Evolutionary conservation across 1,140 invertebrate species (phyloP), one percentile per base, ranked within the genome.

Genomic region (Steinernema khuongi): DNA sequence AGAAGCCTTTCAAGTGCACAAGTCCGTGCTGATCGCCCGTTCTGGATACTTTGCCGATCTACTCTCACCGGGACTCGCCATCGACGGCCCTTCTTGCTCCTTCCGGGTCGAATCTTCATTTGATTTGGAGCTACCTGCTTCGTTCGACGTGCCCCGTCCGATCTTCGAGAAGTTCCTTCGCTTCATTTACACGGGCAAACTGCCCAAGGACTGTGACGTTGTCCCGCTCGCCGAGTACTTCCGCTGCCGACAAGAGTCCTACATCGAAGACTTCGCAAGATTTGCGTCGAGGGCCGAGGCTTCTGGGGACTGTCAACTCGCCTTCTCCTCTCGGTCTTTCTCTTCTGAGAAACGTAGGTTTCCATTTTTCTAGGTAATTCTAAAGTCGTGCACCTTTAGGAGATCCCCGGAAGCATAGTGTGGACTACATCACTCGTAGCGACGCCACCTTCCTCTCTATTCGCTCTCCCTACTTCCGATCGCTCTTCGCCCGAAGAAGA

Each of bases 401-500:
- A 14, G 4, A 11, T 22, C 22, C 50, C 14, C 4, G 14, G 50
- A 14, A 26, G 50, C 14, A 60, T 14, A 17, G 4, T 60, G 14
- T 4, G 2, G 50, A 60, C 50, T 60, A 14, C 19, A 22, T 60
- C 4, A 60, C 19, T 26, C 22, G 50, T 60, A 60, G 50, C 50
- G 50, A 60, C 22, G 11, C 50, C 70, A 69, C 32, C 14, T 71
- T 66, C 28, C 60, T 71, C 68, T 71, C 70, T 14, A n/a, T 71
- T 28, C 18, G 32, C 7, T 30, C 29, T 7, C 14, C 70, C 18
- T 30, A 60, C 28, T 71, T 50, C 29, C 72, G 29, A 29, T 75
- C 72, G 22, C 11, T 73, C 4, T 29, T 36, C 31, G 17, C 67
- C 29, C 26, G 43, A 76, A 77, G 66, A 26, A 7, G 19, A 28